Evolutionary conservation across 2,888 invertebrate genomes (phyloP), one percentile per base, ranked within the genome.

Genomic region (Dascillus cervinus): DNA sequence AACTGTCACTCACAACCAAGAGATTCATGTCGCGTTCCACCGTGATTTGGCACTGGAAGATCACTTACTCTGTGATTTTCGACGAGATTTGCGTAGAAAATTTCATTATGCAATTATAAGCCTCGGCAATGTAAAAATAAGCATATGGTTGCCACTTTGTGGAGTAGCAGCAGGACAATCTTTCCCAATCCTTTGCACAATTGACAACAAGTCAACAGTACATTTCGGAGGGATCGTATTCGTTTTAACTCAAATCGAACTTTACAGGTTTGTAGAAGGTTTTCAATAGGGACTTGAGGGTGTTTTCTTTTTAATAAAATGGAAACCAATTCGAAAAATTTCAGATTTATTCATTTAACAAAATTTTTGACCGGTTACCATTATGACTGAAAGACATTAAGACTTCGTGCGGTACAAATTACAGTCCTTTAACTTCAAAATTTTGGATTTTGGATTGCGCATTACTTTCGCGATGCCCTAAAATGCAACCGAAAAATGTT

Each of bases 81-180:
- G 43, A 17, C 26, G 37, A 12, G 40, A 43, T 8, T 32, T 50
- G 4, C 30, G 29, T 3, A 32, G 52, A n/a, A 44, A 31, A 6
- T 52, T 44, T 26, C 37, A 39, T 10, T 49, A 42, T 23, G 43
- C 41, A 4, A 34, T 46, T 8, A 26, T 47, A 2, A 33, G 33
- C 22, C 29, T 52, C 11, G 55, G 55, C 19, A 29, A 29, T 11
- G 46, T 54, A 6, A 33, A 34, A 6, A 33, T 53, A 3, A 44
- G 35, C n/a, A 17, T 55, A 4, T 55, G 55, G 55, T 13, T 53
- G 17, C 55, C 55, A 6, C 21, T 55, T 11, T 46, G 48, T 34
- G 55, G 55, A 11, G 39, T 55, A 17, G 40, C 52, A 8, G 47
- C 48, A 8, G 53, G 53, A 6, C 55, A 55, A 34, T 32, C 35